Conservation (phyloP, 2,888 invertebrate genomes). For the Sericinus montela region DNA sequence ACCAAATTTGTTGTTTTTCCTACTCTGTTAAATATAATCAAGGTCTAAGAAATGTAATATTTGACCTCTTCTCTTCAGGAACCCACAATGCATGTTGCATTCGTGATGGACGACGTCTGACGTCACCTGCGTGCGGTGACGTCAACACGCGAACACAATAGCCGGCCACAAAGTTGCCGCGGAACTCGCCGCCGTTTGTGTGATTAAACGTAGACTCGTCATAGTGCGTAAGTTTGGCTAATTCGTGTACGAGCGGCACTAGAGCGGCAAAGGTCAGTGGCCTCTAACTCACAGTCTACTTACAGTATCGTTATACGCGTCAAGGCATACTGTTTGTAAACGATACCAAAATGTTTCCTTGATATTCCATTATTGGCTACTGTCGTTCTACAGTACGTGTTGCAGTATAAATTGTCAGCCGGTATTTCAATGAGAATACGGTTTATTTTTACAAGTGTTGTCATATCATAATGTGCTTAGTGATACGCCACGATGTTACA, state of each 20-base stretch:
- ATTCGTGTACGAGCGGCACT: conserved; percentile 21
- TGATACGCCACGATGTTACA: conserved; percentile 30
- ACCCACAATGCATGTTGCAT: conserved; percentile 75
- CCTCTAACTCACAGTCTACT: conserved; percentile 25
- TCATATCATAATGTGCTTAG: conserved; percentile 59
- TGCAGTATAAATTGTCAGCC: conserved; percentile 30
- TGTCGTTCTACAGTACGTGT: conserved; percentile 49
- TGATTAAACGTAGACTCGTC: conserved; percentile 8
- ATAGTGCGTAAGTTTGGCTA: conserved; percentile 17
- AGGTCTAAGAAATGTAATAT: not conserved
- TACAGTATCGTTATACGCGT: conserved; percentile 29
- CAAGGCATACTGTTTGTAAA: conserved; percentile 24
- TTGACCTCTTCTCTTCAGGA: conserved; percentile 40
- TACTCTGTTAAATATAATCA: too few relatives aligned
- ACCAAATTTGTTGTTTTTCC: too few relatives aligned
- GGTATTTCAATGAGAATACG: conserved; percentile 26
- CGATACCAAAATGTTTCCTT: conserved; percentile 19
- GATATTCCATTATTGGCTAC: conserved; percentile 39
- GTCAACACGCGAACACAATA: conserved; percentile 27
- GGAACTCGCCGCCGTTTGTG: conserved; percentile 11
- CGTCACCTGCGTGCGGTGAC: conserved; percentile 41
- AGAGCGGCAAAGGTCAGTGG: conserved; percentile 3
- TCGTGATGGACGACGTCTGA: conserved; percentile 76
- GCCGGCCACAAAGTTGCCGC: not conserved
- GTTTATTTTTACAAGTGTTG: conserved; percentile 47